Evolutionary conservation across 2,113 vertebrate genomes (phyloP).

Genomic region (Arizona elegans): DNA sequence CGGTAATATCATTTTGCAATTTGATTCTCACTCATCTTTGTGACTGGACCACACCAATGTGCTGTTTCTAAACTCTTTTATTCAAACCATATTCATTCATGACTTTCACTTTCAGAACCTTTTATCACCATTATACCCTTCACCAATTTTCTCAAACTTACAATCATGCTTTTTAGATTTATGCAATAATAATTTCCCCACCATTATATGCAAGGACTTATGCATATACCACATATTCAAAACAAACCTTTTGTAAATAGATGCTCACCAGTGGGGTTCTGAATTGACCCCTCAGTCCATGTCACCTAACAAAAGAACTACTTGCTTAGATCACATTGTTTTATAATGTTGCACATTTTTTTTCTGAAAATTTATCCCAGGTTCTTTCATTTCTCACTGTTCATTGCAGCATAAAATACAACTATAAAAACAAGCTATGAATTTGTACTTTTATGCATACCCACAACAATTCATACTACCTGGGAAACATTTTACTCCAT

Average conservation of each 20-base stretch:
- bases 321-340: background rate
- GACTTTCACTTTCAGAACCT: background rate
- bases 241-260: background rate
- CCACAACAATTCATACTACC: background rate
- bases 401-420: background rate
- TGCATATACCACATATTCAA: background rate
- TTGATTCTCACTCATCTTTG: background rate
- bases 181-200: background rate
- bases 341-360: background rate
- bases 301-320: background rate
- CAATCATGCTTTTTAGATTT: background rate
- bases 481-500: background rate
- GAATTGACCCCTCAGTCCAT: background rate
- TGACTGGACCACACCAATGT: background rate
- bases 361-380: background rate
- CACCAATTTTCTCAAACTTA: background rate
- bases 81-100: background rate
- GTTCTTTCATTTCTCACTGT: background rate
- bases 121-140: background rate
- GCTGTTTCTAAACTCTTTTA: background rate
- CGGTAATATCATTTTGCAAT: background rate
- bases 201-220: background rate
- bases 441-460: background rate
- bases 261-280: background rate
- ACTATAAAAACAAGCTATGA: background rate